Conservation (phyloP, 2,113 vertebrate species). For the Bufo bufo region DNA sequence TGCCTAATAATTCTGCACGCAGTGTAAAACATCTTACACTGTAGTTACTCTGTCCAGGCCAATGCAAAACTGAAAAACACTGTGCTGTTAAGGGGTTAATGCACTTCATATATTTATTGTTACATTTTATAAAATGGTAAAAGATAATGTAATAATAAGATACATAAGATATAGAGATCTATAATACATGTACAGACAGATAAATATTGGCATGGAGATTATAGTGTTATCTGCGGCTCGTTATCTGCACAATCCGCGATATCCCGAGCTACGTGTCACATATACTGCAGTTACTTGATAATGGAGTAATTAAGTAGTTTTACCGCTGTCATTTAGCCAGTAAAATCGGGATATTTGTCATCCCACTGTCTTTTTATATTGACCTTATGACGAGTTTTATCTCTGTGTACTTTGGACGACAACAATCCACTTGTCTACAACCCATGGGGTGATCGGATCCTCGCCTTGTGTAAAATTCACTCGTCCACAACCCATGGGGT, state of each 20-base stretch:
- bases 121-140: too few species aligned
- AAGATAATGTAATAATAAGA: background rate
- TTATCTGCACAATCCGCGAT: background rate
- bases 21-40: too few species aligned
- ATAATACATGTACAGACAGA: background rate
- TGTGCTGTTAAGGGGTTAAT: too few species aligned
- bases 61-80: too few species aligned
- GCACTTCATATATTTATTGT: too few species aligned
- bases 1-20: too few species aligned
- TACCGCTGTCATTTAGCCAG: background rate
- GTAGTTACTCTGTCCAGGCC: too few species aligned
- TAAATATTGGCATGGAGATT: background rate
- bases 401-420: slow-evolving; percentile 33
- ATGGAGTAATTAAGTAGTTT: slow-evolving; percentile 34
- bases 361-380: slow-evolving; percentile 23
- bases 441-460: slow-evolving; percentile 21
- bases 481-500: background rate
- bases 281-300: slow-evolving; percentile 40
- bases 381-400: slow-evolving; percentile 27
- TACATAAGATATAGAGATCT: background rate
- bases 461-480: background rate
- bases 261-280: background rate
- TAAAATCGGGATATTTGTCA: slow-evolving; percentile 18
- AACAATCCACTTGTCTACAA: slow-evolving; percentile 9
- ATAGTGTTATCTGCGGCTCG: background rate